Evolutionary conservation across 1,140 invertebrate species (phyloP).

Genomic region (Drosophila neocordata): DNA sequence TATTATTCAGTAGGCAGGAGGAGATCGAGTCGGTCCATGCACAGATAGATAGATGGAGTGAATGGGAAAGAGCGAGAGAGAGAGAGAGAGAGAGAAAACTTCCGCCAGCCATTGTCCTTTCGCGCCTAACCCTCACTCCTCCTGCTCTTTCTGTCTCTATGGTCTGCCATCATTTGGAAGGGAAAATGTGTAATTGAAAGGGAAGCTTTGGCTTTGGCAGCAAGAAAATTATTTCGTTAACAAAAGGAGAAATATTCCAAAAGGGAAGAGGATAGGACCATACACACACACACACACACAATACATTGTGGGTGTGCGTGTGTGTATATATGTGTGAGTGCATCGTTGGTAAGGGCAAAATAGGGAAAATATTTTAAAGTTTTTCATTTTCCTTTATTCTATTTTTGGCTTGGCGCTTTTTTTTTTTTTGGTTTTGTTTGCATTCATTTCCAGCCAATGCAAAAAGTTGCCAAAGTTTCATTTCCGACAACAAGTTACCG

Average conservation of each 20-base stretch:
- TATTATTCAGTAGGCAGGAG: constrained; percentile 61
- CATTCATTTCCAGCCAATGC: constrained; percentile 30
- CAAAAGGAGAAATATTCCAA: constrained; percentile 70
- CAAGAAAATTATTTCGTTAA: constrained; percentile 82
- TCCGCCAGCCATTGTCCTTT: constrained; percentile 71
- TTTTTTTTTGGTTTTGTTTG: constrained; percentile 28
- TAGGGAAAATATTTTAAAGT: constrained; percentile 72
- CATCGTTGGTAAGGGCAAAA: background rate
- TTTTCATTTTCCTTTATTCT: constrained; percentile 40
- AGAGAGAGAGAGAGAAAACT: constrained; percentile 17
- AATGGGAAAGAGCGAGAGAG: background rate
- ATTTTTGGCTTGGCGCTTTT: constrained; percentile 8
- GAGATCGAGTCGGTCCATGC: constrained; percentile 39
- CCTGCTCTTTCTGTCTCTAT: background rate
- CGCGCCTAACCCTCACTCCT: constrained; percentile 42
- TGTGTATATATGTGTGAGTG: background rate
- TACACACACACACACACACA: constrained; percentile 42
- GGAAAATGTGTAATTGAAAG: constrained; percentile 80
- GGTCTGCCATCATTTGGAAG: constrained; percentile 49
- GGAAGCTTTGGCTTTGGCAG: constrained; percentile 77
- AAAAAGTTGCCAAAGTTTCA: constrained; percentile 76
- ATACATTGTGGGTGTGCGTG: constrained; percentile 9
- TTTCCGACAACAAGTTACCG: constrained; percentile 81
- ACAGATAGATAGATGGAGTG: constrained; percentile 10
- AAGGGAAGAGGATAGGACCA: background rate